These are phyloP conservation scores for Eutolmus rufibarbis DNA, from an alignment of 2,888 invertebrate species.

Conservation along the genomic window DNA sequence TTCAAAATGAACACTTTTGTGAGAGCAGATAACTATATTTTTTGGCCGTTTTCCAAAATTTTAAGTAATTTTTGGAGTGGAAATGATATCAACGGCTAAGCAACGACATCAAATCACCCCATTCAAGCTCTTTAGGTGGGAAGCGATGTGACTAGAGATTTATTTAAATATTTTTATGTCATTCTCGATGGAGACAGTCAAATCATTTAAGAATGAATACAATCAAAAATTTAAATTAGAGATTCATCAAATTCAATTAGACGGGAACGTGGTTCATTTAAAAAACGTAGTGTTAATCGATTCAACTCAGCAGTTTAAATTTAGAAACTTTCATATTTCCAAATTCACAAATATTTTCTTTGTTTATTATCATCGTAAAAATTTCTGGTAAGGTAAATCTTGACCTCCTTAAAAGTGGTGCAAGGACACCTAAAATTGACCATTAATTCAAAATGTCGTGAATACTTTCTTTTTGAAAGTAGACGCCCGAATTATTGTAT, in stretches of 20 bases:
- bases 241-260: background rate
- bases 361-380: background rate
- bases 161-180: constrained; percentile 11
- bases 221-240: background rate
- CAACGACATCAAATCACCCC: background rate
- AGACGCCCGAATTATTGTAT: background rate
- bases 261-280: background rate
- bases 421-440: background rate
- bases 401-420: background rate
- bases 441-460: background rate
- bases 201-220: background rate
- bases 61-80: constrained; percentile 28
- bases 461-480: background rate
- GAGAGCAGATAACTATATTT: constrained; percentile 24
- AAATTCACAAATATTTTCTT: background rate
- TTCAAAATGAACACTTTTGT: background rate
- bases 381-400: background rate
- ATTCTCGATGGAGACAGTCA: background rate
- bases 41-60: constrained; percentile 14
- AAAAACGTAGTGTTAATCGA: background rate
- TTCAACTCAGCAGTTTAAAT: background rate
- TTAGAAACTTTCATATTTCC: background rate
- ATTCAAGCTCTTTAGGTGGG: background rate
- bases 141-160: background rate
- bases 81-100: background rate